phyloP scores from a whole-genome alignment of 2,113 vertebrate genomes.

The Pteruthius melanotis region DNA sequence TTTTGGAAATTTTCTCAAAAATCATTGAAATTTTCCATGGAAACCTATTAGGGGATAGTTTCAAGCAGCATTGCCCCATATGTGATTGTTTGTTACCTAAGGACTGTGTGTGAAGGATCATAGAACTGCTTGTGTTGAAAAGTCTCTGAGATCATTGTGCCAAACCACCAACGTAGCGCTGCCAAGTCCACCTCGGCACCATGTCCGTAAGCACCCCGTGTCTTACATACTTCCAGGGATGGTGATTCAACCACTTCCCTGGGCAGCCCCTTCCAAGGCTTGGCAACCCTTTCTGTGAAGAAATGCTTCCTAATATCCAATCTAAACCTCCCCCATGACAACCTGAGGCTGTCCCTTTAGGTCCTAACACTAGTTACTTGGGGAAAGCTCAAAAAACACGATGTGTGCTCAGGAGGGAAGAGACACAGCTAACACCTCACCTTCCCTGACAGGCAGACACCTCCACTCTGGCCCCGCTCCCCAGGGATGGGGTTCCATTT shows the following conservation, averaged over 20 bases:
- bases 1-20: neutral
- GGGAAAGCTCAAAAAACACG: neutral
- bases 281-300: neutral
- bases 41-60: neutral
- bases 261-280: neutral
- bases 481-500: neutral
- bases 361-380: neutral
- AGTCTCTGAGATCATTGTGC: rapidly evolving
- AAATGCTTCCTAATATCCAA: neutral
- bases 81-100: neutral
- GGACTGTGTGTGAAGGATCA: neutral
- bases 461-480: neutral
- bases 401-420: neutral
- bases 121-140: neutral
- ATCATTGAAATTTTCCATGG: neutral
- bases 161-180: neutral
- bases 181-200: neutral
- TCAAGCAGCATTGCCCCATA: neutral
- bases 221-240: neutral
- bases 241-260: neutral
- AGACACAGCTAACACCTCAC: neutral
- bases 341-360: neutral
- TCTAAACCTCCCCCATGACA: neutral
- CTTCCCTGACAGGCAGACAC: neutral
- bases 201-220: rapidly evolving